Conservation (phyloP, 2,113 vertebrate genomes). For the Amia ocellicauda region DNA sequence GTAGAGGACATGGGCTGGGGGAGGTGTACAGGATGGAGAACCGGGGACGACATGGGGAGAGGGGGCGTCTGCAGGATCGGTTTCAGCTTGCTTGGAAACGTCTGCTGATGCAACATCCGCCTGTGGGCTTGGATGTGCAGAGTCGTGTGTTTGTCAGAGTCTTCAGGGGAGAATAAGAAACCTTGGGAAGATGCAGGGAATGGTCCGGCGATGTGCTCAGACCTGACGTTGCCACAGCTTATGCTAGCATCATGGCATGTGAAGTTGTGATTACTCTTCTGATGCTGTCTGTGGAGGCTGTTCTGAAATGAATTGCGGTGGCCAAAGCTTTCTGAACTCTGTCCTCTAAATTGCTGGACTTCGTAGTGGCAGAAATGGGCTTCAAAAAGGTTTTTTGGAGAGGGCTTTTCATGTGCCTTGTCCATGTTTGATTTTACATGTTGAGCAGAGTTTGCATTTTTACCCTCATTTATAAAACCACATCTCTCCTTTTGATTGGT, state of each 20-base stretch:
- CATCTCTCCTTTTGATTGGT: constrained; percentile 6
- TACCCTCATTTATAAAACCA: constrained; percentile 16
- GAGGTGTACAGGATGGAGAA: constrained; percentile 62
- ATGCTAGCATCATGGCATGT: constrained; percentile 61
- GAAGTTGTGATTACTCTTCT: constrained; percentile 33
- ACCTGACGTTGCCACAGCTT: constrained; percentile 50
- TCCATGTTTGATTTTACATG: not conserved
- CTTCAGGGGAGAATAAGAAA: constrained; percentile 57
- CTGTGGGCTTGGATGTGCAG: constrained; percentile 63
- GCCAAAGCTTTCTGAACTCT: constrained; percentile 42
- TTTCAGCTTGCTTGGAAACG: constrained; percentile 68
- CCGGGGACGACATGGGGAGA: constrained; percentile 45
- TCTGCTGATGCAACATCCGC: constrained; percentile 60
- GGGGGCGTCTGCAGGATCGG: constrained; percentile 51
- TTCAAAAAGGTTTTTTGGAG: constrained; percentile 45
- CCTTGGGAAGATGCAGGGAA: constrained; percentile 60
- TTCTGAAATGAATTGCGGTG: constrained; percentile 55
- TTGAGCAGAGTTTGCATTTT: not conserved
- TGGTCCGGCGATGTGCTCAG: constrained; percentile 57
- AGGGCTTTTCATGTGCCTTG: constrained; percentile 7
- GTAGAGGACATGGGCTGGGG: constrained; percentile 64
- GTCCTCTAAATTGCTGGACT: constrained; percentile 44
- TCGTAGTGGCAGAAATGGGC: constrained; percentile 55
- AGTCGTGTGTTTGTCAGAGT: constrained; percentile 62
- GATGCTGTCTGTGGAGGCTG: constrained; percentile 44